A percentile compares a stretch with the other conserved stretches of the same genome.
phyloP scores from a whole-genome alignment of 2,113 vertebrate genomes.

The Prunella fulvescens region DNA sequence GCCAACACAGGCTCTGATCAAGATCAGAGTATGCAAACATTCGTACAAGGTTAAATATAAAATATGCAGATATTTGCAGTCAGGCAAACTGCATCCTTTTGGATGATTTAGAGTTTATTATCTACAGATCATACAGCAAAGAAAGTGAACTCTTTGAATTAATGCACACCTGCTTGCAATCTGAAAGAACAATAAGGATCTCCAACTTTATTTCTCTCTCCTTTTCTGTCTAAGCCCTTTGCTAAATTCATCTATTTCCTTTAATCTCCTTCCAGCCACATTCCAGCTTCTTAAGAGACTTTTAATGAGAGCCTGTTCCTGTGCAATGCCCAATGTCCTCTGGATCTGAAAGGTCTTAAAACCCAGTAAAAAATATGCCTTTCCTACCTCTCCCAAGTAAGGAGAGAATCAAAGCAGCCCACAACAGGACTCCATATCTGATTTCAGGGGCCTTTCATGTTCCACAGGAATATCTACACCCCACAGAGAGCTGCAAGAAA shows the following conservation, averaged over 20 bases:
- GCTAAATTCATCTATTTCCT: constrained; percentile 56
- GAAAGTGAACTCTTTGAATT: constrained; percentile 38
- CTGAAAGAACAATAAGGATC: constrained; percentile 53
- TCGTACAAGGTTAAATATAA: not conserved
- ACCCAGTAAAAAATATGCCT: not conserved
- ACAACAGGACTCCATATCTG: constrained; percentile 27
- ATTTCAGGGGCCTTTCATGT: constrained; percentile 55
- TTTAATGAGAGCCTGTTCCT: constrained; percentile 62
- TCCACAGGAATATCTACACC: not conserved
- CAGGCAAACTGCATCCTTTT: not conserved
- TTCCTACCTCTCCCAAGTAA: constrained; percentile 24
- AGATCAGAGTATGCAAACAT: not conserved
- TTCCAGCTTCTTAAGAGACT: constrained; percentile 65
- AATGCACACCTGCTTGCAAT: constrained; percentile 57
- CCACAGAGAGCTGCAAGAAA: not conserved
- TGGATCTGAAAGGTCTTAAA: constrained; percentile 51
- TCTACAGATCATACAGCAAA: constrained; percentile 26
- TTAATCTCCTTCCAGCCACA: constrained; percentile 69
- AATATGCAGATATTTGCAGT: constrained; percentile 40
- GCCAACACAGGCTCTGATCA: not conserved
- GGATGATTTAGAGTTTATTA: constrained; percentile 29
- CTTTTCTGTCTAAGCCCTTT: constrained; percentile 42
- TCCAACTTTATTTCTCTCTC: constrained; percentile 44
- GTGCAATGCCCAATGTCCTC: constrained; percentile 37
- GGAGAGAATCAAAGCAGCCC: constrained; percentile 38